Conservation (phyloP, 2,888 invertebrate genomes). For the Ypsolopha scabrella region DNA sequence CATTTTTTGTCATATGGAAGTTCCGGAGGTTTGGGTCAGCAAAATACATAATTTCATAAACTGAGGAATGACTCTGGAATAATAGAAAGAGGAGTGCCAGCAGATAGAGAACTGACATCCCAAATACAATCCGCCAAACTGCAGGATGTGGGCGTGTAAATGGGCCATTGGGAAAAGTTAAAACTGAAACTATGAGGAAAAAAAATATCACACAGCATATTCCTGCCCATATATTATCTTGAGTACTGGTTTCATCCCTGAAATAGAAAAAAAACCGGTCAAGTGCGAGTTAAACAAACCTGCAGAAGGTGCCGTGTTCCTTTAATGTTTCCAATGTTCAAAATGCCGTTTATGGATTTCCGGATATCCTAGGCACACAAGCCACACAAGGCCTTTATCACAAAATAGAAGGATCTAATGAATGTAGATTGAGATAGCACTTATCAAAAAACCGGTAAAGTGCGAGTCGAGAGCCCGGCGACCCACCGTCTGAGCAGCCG, state of each 20-base stretch:
- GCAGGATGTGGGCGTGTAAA: conserved; percentile 99
- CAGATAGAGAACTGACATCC: conserved; percentile 89
- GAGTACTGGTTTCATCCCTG: conserved; percentile 90
- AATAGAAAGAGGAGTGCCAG: conserved; percentile 86
- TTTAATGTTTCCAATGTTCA: too few relatives aligned
- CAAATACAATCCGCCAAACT: conserved; percentile 97
- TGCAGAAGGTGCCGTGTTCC: too few relatives aligned
- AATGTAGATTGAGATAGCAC: too few relatives aligned
- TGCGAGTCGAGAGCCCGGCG: too few relatives aligned
- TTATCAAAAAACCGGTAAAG: too few relatives aligned
- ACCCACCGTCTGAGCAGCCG: too few relatives aligned
- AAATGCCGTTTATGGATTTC: too few relatives aligned
- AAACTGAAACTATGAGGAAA: conserved; percentile 94
- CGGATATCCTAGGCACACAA: too few relatives aligned
- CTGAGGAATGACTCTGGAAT: conserved; percentile 95
- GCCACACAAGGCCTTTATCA: too few relatives aligned
- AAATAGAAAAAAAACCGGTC: conserved; percentile 29
- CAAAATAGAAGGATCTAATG: too few relatives aligned
- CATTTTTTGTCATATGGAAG: too few relatives aligned
- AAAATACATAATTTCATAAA: conserved; percentile 93
- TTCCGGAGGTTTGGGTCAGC: conserved; percentile 91
- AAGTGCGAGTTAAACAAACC: too few relatives aligned
- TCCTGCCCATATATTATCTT: conserved; percentile 96
- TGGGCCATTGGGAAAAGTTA: conserved; percentile 99
- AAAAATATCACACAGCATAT: conserved; percentile 94